Conservation (phyloP, 2,888 invertebrate genomes). For the Isoperla grammatica region DNA sequence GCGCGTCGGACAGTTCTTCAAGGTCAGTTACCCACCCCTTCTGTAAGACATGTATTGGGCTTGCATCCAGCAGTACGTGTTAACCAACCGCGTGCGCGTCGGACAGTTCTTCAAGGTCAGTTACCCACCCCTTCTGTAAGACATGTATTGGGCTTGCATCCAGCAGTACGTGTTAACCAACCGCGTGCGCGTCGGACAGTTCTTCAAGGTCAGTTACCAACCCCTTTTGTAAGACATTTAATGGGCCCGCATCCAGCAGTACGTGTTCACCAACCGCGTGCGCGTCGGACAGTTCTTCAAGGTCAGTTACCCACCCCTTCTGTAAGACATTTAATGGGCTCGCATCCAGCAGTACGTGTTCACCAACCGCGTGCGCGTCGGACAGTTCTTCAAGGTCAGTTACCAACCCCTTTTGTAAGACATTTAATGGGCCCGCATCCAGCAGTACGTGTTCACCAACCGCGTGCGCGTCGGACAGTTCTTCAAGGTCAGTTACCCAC, state of each 20-base stretch:
- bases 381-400: constrained; percentile 61
- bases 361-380: constrained; percentile 57
- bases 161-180: constrained; percentile 62
- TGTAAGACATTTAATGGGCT: no score
- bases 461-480: constrained; percentile 61
- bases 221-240: no score
- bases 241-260: constrained; percentile 64
- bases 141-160: no score
- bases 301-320: no score
- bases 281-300: constrained; percentile 64
- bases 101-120: constrained; percentile 62
- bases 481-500: constrained; percentile 60
- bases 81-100: constrained; percentile 58
- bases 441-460: constrained; percentile 60
- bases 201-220: constrained; percentile 62
- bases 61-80: constrained; percentile 63
- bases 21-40: no score
- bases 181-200: constrained; percentile 59
- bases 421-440: no score
- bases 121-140: no score
- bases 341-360: constrained; percentile 62
- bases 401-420: no score
- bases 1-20: constrained; percentile 62
- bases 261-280: constrained; percentile 57
- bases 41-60: no score